Conservation (phyloP, 2,888 invertebrate genomes). For the Andrena haemorrhoa region DNA sequence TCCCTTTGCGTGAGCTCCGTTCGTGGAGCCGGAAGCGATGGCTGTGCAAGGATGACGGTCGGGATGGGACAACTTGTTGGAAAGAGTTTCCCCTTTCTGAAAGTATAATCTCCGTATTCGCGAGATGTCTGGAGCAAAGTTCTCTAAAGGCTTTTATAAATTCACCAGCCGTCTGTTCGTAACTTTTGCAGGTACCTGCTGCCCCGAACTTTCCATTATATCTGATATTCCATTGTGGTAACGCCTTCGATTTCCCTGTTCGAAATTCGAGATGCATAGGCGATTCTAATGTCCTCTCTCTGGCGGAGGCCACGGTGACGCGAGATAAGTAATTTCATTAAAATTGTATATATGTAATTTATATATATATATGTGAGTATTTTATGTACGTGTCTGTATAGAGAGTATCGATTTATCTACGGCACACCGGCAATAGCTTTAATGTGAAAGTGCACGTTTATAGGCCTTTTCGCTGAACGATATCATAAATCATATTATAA, state of each 20-base stretch:
- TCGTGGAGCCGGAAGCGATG: neutral
- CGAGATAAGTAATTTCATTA: slow-evolving; percentile 51
- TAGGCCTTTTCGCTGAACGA: neutral
- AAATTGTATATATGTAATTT: slow-evolving; percentile 13
- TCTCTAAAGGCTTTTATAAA: slow-evolving; percentile 42
- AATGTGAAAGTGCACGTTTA: slow-evolving; percentile 14
- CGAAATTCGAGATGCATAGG: slow-evolving; percentile 23
- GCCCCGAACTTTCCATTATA: slow-evolving; percentile 30
- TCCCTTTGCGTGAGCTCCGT: neutral
- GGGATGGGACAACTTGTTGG: neutral
- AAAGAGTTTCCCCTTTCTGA: slow-evolving; percentile 15
- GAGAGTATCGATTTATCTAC: slow-evolving; percentile 24
- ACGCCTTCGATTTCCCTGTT: slow-evolving; percentile 28
- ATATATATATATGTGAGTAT: neutral
- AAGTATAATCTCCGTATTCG: slow-evolving; percentile 34
- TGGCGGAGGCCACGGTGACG: neutral
- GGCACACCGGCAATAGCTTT: slow-evolving; percentile 4
- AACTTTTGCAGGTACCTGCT: slow-evolving; percentile 16
- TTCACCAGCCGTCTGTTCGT: slow-evolving; percentile 20
- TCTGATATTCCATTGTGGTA: slow-evolving; percentile 9
- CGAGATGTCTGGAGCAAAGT: slow-evolving; percentile 8
- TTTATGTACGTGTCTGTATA: neutral
- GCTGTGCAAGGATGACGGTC: neutral
- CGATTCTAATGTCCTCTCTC: slow-evolving; percentile 41
- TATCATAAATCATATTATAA: neutral